Evolutionary conservation across 1,140 invertebrate genomes (phyloP), one percentile per base, ranked within the genome.

Genomic region (Drosophila sturtevanti): DNA sequence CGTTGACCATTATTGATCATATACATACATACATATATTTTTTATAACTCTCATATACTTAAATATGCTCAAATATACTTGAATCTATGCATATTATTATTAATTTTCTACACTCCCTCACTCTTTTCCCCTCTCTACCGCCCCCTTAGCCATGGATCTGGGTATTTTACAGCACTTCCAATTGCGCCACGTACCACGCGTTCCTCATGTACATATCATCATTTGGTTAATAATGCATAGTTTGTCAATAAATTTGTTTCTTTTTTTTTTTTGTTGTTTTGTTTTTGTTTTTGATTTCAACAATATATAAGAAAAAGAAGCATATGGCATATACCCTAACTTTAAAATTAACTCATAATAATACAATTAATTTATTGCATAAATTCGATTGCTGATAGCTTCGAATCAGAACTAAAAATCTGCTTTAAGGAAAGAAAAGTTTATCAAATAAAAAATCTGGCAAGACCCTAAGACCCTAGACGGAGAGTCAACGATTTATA

Each of bases 181-280:
- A 76, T 76, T 71, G 68, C 69, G 64, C 70, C 80, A 67, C 81
- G 78, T 66, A 77, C 77, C 74, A 60, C 80, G 64, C 81, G 78
- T 70, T 74, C 77, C 74, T 54, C 78, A 86, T 87, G 81, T 87
- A 76, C 76, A 89, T 81, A 80, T 87, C 68, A 90, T 90, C 87
- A 87, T 90, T 90, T 48, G 41, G 41, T 48, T 90, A 90, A 90
- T 90, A 90, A 90, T 87, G 87, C 87, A 84, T 84, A 87, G 77
- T 81, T 90, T 87, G 87, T 81, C 79, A 85, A 90, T 90, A 90
- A 90, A 90, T 90, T 90, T 90, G 79, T 31, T 31, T 31, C 0
- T 31, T 31, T 31, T 31, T 31, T 31, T 31, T 31, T 4, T 84
- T 90, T 31, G 5, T 31, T 31, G 5, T 31, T 31, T 4, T 84